phyloP scores from a whole-genome alignment of 2,113 vertebrate genomes.

The Pygathrix nemaeus region DNA sequence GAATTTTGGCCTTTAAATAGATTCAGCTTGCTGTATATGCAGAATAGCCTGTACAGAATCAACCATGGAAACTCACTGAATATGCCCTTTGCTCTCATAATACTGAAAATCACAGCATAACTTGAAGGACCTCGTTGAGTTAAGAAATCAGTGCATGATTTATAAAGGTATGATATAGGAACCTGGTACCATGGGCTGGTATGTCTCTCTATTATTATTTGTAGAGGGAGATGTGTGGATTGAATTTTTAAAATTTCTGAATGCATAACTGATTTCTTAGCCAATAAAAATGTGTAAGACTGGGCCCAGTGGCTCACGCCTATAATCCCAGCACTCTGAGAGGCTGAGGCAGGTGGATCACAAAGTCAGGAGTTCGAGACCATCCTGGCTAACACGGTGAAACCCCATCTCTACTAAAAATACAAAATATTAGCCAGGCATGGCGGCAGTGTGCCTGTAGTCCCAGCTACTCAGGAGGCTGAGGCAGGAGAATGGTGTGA shows the following conservation, averaged over 20 bases:
- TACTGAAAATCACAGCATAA: conserved; percentile 31
- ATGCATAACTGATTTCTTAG: not conserved
- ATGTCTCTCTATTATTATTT: conserved; percentile 4
- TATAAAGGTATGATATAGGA: not conserved
- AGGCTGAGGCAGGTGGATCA: too few relatives aligned
- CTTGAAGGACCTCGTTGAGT: conserved; percentile 11
- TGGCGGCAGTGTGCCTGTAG: too few relatives aligned
- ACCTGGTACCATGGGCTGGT: not conserved
- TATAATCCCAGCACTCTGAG: too few relatives aligned
- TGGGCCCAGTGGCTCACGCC: too few relatives aligned
- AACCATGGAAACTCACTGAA: conserved; percentile 41
- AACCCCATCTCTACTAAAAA: too few relatives aligned
- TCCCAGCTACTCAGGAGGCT: too few relatives aligned
- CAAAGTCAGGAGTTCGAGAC: too few relatives aligned
- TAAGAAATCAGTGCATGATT: conserved; percentile 43
- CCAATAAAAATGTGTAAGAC: conserved; percentile 9
- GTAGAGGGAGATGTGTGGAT: not conserved
- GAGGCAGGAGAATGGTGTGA: too few relatives aligned
- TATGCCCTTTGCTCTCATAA: conserved; percentile 33
- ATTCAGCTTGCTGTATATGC: conserved; percentile 36
- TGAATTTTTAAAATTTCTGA: conserved; percentile 31
- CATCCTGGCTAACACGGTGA: too few relatives aligned
- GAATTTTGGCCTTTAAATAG: conserved; percentile 51
- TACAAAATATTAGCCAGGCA: too few relatives aligned
- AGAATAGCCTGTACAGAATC: conserved; percentile 28